Percentiles rank a stretch among this genome's conserved stretches.
These are phyloP conservation scores for Vimba vimba DNA, from an alignment of 2,113 vertebrate species.

Conservation along the genomic window DNA sequence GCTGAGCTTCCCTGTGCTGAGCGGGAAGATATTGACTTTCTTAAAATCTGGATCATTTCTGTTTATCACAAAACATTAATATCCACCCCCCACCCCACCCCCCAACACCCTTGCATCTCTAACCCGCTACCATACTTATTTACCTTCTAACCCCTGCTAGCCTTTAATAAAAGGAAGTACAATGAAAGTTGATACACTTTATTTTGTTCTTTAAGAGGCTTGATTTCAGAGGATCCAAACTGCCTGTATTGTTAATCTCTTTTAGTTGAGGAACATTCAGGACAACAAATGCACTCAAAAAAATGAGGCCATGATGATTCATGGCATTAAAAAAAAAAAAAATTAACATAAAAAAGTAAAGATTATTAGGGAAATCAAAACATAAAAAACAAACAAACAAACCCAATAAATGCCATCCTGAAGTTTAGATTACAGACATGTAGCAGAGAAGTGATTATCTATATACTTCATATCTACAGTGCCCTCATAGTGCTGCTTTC, in stretches of 20 bases:
- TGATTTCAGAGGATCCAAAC: constrained; percentile 71
- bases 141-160: constrained; percentile 58
- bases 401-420: constrained; percentile 14
- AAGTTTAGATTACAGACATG: constrained; percentile 71
- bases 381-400: constrained; percentile 15
- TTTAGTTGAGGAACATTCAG: constrained; percentile 43
- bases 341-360: neutral
- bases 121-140: constrained; percentile 59
- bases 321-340: too few species aligned
- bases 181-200: constrained; percentile 73
- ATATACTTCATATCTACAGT: constrained; percentile 63
- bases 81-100: constrained; percentile 63
- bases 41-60: constrained; percentile 81
- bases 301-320: constrained; percentile 65
- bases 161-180: constrained; percentile 75
- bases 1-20: constrained; percentile 82
- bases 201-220: constrained; percentile 63
- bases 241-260: constrained; percentile 58
- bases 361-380: constrained; percentile 11
- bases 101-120: constrained; percentile 16
- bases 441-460: constrained; percentile 72
- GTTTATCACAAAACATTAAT: constrained; percentile 84
- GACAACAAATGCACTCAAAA: constrained; percentile 66
- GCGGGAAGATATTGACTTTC: constrained; percentile 83
- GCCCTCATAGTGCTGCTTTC: constrained; percentile 68